These are phyloP conservation scores for Polyommatus iphigenia DNA, from an alignment of 2,888 invertebrate species.

Conservation along the genomic window DNA sequence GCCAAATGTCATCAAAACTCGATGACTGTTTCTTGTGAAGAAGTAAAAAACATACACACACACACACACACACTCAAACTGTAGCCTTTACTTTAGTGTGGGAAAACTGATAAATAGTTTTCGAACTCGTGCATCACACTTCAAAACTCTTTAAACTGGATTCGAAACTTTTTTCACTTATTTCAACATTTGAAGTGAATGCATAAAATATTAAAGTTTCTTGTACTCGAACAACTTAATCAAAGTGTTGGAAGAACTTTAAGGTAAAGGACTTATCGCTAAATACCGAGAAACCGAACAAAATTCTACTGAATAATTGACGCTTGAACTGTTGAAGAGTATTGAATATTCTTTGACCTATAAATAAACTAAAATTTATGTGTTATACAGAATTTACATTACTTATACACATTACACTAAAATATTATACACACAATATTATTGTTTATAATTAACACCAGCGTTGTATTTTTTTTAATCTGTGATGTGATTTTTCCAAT, in stretches of 20 bases:
- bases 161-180: not conserved
- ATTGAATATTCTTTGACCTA: not conserved
- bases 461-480: no score
- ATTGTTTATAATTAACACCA: no score
- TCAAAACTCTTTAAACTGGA: not conserved
- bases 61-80: not conserved
- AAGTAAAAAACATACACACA: not conserved
- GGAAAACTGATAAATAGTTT: not conserved
- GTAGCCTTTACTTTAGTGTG: not conserved
- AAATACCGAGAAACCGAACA: not conserved
- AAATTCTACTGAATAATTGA: not conserved
- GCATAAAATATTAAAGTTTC: slow-evolving; percentile 10
- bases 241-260: not conserved
- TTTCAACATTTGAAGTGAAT: not conserved
- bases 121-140: not conserved
- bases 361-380: no score
- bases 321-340: not conserved
- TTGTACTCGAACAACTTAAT: slow-evolving; percentile 1
- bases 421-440: no score
- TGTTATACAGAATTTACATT: no score
- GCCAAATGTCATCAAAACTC: not conserved
- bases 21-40: not conserved
- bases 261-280: not conserved
- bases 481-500: no score
- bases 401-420: no score